phyloP scores from a whole-genome alignment of 2,888 invertebrate species.

The Horisme vitalbata region DNA sequence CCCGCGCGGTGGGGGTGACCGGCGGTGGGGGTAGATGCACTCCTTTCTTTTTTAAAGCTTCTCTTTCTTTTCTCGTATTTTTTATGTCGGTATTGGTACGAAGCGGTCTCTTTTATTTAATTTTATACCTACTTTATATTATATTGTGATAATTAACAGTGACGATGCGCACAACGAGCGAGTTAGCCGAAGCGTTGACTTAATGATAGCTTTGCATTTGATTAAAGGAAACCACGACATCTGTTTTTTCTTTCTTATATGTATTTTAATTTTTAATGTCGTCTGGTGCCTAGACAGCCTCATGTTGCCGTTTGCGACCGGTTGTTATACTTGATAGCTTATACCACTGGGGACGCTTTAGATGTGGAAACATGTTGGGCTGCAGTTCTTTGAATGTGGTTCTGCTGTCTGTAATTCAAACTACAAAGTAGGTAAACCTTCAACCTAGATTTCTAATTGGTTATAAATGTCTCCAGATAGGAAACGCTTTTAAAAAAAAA shows the following conservation, averaged over 20 bases:
- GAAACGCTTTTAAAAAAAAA: too few relatives aligned
- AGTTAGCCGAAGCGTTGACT: conserved; percentile 70
- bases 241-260: conserved; percentile 64
- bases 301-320: conserved; percentile 45
- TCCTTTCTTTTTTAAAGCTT: conserved; percentile 82
- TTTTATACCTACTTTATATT: conserved; percentile 61
- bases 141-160: conserved; percentile 81
- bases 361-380: conserved; percentile 58
- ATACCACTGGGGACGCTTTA: conserved; percentile 45
- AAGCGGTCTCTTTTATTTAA: conserved; percentile 80
- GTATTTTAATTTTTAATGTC: conserved; percentile 24
- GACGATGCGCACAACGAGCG: conserved; percentile 75
- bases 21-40: conserved; percentile 79
- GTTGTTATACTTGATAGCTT: conserved; percentile 52
- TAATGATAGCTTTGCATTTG: conserved; percentile 80
- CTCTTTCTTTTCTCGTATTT: conserved; percentile 83
- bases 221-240: conserved; percentile 75
- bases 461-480: too few relatives aligned
- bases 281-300: conserved; percentile 38
- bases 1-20: conserved; percentile 70
- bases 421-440: conserved; percentile 13
- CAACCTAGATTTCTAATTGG: too few relatives aligned
- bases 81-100: conserved; percentile 78
- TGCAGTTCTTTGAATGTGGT: conserved; percentile 56
- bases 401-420: too few relatives aligned